These are phyloP conservation scores for Argyresthia goedartella DNA, from an alignment of 2,888 invertebrate species.

Conservation along the genomic window DNA sequence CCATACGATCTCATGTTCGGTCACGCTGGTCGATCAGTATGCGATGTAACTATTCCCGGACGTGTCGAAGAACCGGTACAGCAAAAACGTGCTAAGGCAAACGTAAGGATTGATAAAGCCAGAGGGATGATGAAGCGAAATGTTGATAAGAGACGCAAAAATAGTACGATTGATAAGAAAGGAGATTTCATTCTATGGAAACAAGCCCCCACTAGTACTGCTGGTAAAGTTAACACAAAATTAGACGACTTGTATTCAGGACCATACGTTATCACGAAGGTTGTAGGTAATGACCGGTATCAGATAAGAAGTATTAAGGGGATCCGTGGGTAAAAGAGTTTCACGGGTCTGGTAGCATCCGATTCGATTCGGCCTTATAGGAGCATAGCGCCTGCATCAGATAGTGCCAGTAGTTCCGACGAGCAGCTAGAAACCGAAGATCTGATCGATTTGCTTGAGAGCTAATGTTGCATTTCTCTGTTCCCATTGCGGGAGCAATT, in stretches of 20 bases:
- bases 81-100: background rate
- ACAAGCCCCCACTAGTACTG: conserved; percentile 7
- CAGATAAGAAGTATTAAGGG: conserved; percentile 19
- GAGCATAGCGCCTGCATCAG: conserved; percentile 12
- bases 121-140: conserved; percentile 11
- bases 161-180: conserved; percentile 11
- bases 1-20: conserved; percentile 18
- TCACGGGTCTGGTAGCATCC: conserved; percentile 12
- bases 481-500: conserved; percentile 7
- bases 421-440: conserved; percentile 18
- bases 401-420: conserved; percentile 18
- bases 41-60: conserved; percentile 2
- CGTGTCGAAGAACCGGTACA: background rate
- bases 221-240: conserved; percentile 13
- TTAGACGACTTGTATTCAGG: conserved; percentile 11
- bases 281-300: conserved; percentile 19
- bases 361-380: conserved; percentile 14
- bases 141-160: conserved; percentile 10
- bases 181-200: conserved; percentile 16
- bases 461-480: background rate
- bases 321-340: conserved; percentile 15
- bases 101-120: background rate
- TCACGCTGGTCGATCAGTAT: conserved; percentile 9
- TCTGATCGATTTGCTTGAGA: background rate
- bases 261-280: conserved; percentile 12